phyloP scores from a whole-genome alignment of 2,113 vertebrate species.

The Tragelaphus imberbis region DNA sequence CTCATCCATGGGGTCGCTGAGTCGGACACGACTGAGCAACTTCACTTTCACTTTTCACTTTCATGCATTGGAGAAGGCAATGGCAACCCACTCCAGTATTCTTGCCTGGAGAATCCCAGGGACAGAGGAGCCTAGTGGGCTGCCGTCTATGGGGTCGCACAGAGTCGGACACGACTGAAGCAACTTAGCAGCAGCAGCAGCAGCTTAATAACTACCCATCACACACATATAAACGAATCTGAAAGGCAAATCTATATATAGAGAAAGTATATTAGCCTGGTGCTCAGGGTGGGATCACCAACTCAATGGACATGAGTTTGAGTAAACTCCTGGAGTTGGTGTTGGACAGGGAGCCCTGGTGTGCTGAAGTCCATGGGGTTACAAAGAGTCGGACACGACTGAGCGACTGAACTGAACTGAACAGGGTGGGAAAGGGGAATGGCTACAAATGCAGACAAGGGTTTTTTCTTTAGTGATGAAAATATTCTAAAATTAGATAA shows the following conservation, averaged over 20 bases:
- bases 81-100: too few relatives aligned
- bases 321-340: neutral
- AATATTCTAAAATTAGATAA: constrained; percentile 11
- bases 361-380: neutral
- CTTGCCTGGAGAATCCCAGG: too few relatives aligned
- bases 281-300: neutral
- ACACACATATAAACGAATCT: neutral
- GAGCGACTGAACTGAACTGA: neutral
- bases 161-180: too few relatives aligned
- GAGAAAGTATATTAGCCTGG: neutral
- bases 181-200: too few relatives aligned
- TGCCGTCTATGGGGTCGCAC: too few relatives aligned
- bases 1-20: too few relatives aligned
- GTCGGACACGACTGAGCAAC: too few relatives aligned
- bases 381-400: neutral
- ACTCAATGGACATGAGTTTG: neutral
- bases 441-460: neutral
- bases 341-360: neutral
- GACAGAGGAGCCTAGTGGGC: too few relatives aligned
- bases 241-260: neutral
- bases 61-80: too few relatives aligned
- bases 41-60: too few relatives aligned
- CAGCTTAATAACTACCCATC: neutral
- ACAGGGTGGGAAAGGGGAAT: neutral
- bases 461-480: neutral